A percentile compares a stretch with the other conserved stretches of the same genome.
Conservation (phyloP, 2,797 vertebrate species). For the Furcifer pardalis region DNA sequence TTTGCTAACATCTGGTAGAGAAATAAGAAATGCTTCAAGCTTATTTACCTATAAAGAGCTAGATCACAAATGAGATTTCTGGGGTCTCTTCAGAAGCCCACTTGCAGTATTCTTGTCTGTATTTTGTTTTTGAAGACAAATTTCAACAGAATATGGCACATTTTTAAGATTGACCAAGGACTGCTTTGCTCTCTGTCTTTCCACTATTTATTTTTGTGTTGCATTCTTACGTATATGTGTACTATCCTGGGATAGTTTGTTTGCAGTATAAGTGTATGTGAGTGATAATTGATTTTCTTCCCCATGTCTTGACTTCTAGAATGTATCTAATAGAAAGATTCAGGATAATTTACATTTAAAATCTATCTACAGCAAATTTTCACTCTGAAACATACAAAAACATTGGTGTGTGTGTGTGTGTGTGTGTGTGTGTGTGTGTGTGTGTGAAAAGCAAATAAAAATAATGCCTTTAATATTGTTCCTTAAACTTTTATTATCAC, state of each 20-base stretch:
- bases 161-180: slow-evolving; percentile 35
- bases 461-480: background rate
- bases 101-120: background rate
- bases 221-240: background rate
- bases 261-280: slow-evolving; percentile 19
- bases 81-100: background rate
- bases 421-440: background rate
- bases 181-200: background rate
- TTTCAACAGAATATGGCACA: background rate
- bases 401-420: background rate
- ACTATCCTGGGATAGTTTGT: background rate
- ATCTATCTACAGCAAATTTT: background rate
- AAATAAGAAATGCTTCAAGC: slow-evolving; percentile 3
- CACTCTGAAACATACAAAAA: background rate
- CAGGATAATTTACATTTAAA: background rate
- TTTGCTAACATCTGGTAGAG: slow-evolving; percentile 17
- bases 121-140: background rate
- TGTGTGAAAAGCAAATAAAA: background rate
- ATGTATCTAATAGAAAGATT: background rate
- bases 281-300: slow-evolving; percentile 5
- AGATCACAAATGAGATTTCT: slow-evolving; percentile 17
- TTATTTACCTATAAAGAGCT: slow-evolving; percentile 15
- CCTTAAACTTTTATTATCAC: background rate
- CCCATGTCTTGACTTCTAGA: background rate
- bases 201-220: background rate